These are phyloP conservation scores for Mesaphorura yosii DNA, from an alignment of 1,140 invertebrate genomes.

Conservation along the genomic window DNA sequence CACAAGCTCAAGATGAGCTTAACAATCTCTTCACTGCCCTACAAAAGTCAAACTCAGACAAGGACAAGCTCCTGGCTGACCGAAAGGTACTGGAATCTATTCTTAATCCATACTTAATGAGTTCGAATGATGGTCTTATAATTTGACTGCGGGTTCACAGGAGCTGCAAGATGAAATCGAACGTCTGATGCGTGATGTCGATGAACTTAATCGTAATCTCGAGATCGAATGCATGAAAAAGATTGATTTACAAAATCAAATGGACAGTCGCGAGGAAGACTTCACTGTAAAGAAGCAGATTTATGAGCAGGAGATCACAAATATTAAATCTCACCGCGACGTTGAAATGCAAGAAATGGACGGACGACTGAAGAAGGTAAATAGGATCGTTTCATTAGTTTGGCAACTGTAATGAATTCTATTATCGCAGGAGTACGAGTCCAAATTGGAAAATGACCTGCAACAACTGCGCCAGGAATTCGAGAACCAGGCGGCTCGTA, in stretches of 20 bases:
- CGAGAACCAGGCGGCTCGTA: conserved; percentile 38
- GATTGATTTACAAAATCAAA: conserved; percentile 45
- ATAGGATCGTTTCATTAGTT: background rate
- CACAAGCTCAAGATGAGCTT: conserved; percentile 17
- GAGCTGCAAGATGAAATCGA: conserved; percentile 21
- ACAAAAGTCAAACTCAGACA: conserved; percentile 17
- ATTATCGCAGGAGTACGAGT: conserved; percentile 41
- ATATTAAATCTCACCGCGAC: conserved; percentile 38
- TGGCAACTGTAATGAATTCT: background rate
- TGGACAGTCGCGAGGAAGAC: conserved; percentile 45
- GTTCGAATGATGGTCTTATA: too few relatives aligned
- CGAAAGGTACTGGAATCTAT: conserved; percentile 6
- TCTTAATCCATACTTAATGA: background rate
- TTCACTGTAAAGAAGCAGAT: conserved; percentile 42
- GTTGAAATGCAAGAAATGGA: conserved; percentile 43
- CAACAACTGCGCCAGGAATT: conserved; percentile 42
- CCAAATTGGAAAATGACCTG: conserved; percentile 42
- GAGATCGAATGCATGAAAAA: conserved; percentile 45
- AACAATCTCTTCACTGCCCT: conserved; percentile 10
- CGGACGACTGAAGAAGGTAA: conserved; percentile 34
- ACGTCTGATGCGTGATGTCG: conserved; percentile 13
- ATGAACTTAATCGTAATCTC: conserved; percentile 30
- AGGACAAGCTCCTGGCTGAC: conserved; percentile 12
- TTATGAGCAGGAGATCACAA: conserved; percentile 42
- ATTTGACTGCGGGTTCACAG: conserved; percentile 8